These are phyloP conservation scores for Aporophyla nigra DNA, from an alignment of 2,888 invertebrate genomes.

Conservation along the genomic window DNA sequence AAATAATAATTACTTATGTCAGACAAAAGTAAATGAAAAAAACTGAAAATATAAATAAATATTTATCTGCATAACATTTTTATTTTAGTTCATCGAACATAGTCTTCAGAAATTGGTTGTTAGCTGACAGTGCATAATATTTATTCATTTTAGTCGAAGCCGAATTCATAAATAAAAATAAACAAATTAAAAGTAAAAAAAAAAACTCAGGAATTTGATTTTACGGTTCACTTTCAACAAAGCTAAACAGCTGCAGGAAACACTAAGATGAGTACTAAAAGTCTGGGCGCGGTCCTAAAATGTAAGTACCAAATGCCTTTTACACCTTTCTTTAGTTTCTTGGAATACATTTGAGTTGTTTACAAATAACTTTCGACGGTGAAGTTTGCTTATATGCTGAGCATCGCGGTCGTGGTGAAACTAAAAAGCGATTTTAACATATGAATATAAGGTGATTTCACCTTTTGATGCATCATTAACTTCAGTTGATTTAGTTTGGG, in stretches of 20 bases:
- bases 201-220: background rate
- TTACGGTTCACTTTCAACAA: background rate
- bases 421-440: no score
- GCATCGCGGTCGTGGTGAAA: no score
- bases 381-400: constrained; percentile 9
- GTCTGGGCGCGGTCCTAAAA: constrained; percentile 48
- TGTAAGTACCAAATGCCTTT: constrained; percentile 35
- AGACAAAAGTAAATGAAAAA: no score
- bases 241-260: constrained; percentile 16
- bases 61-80: no score
- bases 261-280: constrained; percentile 49
- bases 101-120: background rate
- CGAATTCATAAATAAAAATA: background rate
- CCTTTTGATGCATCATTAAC: constrained; percentile 49
- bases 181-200: background rate
- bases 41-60: no score
- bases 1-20: no score
- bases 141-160: background rate
- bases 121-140: background rate
- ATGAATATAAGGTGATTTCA: constrained; percentile 30
- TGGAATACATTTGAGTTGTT: constrained; percentile 46
- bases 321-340: constrained; percentile 40
- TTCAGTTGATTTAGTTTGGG: constrained; percentile 2
- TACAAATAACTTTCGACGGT: constrained; percentile 48
- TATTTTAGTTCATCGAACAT: no score